Conservation (phyloP, 2,888 invertebrate species). For the Clistopyga incitator region DNA sequence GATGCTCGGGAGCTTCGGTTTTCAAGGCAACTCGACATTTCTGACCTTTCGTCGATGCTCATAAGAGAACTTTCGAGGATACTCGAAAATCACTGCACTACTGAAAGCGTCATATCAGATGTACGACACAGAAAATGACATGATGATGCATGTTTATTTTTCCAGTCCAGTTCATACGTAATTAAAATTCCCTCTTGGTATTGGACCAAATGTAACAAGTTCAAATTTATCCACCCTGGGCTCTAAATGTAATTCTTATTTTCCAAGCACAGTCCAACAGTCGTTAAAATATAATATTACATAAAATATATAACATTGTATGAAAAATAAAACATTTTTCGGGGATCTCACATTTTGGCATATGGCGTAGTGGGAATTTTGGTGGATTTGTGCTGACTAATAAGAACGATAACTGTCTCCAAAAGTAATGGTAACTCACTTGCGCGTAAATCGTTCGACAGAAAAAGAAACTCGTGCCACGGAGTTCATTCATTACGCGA, state of each 20-base stretch:
- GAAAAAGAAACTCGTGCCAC: slow-evolving; percentile 68
- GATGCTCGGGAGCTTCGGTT: slow-evolving; percentile 69
- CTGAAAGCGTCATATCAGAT: background rate
- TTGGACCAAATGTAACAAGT: background rate
- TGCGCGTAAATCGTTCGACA: slow-evolving; percentile 65
- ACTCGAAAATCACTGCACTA: slow-evolving; percentile 30
- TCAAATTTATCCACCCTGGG: no score
- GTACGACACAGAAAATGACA: slow-evolving; percentile 72
- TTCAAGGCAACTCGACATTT: slow-evolving; percentile 23
- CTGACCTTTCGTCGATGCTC: slow-evolving; percentile 72
- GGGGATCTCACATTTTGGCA: no score
- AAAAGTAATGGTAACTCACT: background rate
- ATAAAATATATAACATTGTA: no score
- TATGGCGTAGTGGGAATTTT: background rate
- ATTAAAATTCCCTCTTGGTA: background rate
- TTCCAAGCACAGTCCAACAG: no score
- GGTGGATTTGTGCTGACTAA: background rate
- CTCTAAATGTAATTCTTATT: no score
- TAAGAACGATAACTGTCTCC: background rate
- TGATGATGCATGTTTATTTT: slow-evolving; percentile 67
- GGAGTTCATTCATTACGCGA: slow-evolving; percentile 74
- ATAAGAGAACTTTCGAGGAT: slow-evolving; percentile 72
- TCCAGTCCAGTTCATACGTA: background rate
- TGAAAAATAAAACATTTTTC: no score
- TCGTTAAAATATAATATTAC: no score